Percentiles rank a stretch among this genome's conserved stretches.
Evolutionary conservation across 2,888 invertebrate genomes (phyloP).

Genomic region (Hirtodrosophila cameraria): DNA sequence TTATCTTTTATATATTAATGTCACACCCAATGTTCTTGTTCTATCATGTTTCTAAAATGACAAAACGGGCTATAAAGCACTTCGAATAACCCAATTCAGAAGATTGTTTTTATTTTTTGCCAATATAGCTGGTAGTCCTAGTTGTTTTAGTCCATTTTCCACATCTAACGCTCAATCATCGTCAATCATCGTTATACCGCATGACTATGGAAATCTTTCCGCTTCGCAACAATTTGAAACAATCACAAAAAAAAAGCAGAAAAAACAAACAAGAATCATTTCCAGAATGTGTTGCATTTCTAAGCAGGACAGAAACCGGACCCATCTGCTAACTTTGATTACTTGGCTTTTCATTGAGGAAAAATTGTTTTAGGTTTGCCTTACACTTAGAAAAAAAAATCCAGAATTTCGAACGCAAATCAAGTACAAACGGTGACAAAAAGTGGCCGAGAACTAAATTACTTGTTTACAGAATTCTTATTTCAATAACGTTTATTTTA

Average conservation of each 20-base stretch:
- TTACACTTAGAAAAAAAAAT: slow-evolving; percentile 8
- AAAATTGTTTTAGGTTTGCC: slow-evolving; percentile 43
- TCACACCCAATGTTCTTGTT: no score
- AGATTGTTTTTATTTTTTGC: no score
- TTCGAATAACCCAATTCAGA: slow-evolving; percentile 10
- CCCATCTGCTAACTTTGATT: slow-evolving; percentile 70
- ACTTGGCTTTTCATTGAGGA: slow-evolving; percentile 23
- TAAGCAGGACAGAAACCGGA: slow-evolving; percentile 32
- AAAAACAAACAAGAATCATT: slow-evolving; percentile 34
- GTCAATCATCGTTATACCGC: slow-evolving; percentile 45
- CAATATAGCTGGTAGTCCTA: neutral
- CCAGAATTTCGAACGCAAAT: no score
- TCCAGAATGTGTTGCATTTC: slow-evolving; percentile 59
- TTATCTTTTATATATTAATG: no score
- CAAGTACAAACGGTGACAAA: no score
- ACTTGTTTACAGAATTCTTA: no score
- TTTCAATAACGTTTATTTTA: no score
- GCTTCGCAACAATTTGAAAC: slow-evolving; percentile 47
- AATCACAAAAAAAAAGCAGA: slow-evolving; percentile 42
- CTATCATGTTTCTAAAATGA: no score
- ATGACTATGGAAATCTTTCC: slow-evolving; percentile 19
- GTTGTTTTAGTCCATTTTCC: slow-evolving; percentile 2
- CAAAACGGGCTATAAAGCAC: neutral
- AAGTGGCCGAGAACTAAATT: no score
- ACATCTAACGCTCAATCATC: slow-evolving; percentile 42